Conservation (phyloP, 2,888 invertebrate species). For the Polydrusus cervinus region DNA sequence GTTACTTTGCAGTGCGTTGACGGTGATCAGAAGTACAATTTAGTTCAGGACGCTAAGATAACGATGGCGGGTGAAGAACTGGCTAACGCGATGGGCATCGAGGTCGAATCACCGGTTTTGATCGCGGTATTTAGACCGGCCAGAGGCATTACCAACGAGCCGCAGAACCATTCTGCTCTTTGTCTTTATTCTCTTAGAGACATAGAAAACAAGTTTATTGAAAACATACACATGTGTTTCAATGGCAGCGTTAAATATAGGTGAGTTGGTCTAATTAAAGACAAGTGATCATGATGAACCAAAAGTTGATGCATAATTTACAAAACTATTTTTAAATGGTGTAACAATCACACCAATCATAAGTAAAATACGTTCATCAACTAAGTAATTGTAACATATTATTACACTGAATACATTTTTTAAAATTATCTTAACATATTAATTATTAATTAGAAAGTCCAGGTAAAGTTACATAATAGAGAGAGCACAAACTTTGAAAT, state of each 20-base stretch:
- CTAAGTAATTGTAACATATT: too few relatives aligned
- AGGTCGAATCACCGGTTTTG: constrained; percentile 86
- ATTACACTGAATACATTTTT: too few relatives aligned
- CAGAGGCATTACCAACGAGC: constrained; percentile 89
- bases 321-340: neutral
- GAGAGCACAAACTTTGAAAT: too few relatives aligned
- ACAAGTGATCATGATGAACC: neutral
- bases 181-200: constrained; percentile 94
- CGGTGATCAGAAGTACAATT: constrained; percentile 84
- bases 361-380: neutral
- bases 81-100: constrained; percentile 86
- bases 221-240: constrained; percentile 98
- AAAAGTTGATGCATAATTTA: neutral
- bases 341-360: neutral
- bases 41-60: constrained; percentile 94
- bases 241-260: constrained; percentile 95
- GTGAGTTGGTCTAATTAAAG: constrained; percentile 30
- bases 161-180: constrained; percentile 88
- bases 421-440: too few relatives aligned
- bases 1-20: constrained; percentile 92
- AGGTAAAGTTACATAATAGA: too few relatives aligned
- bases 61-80: constrained; percentile 88
- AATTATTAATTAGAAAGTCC: too few relatives aligned
- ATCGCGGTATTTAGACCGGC: constrained; percentile 94
- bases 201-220: constrained; percentile 94